Evolutionary conservation across 1,140 invertebrate species (phyloP).

Genomic region (Dufourea novaeangliae): DNA sequence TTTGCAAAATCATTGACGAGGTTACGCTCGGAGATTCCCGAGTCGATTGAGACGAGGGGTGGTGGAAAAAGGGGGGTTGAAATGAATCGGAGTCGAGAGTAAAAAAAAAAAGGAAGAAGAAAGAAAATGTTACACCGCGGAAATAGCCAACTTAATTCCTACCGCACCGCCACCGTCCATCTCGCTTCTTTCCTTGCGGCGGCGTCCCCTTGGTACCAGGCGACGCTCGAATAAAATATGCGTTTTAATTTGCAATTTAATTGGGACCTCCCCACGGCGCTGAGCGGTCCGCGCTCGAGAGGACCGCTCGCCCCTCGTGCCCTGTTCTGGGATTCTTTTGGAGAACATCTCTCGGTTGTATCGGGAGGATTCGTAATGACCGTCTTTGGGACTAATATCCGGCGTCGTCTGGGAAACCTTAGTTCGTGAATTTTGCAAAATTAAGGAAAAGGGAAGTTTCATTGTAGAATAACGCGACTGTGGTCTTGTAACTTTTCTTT

Average conservation of each 20-base stretch:
- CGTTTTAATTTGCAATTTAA: conserved; percentile 71
- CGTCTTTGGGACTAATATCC: neutral
- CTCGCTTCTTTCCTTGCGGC: neutral
- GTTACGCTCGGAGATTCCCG: conserved; percentile 19
- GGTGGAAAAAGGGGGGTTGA: neutral
- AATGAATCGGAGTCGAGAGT: neutral
- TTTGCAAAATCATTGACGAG: conserved; percentile 60
- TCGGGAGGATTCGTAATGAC: neutral
- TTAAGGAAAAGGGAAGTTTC: neutral
- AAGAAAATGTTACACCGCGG: conserved; percentile 13
- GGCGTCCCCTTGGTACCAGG: conserved; percentile 34
- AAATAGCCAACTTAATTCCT: conserved; percentile 60
- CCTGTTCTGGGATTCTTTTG: neutral
- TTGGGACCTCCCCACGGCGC: conserved; percentile 56
- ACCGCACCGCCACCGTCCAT: conserved; percentile 8
- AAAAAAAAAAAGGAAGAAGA: neutral
- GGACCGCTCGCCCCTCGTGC: neutral
- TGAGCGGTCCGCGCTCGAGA: conserved; percentile 29
- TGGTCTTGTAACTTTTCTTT: no score
- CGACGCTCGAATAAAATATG: conserved; percentile 65
- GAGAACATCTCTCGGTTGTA: neutral
- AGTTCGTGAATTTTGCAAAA: neutral
- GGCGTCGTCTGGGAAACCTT: neutral
- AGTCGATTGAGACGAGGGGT: conserved; percentile 7
- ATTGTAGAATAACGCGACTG: no score